These are phyloP conservation scores for Harpagus bidentatus DNA, from an alignment of 2,113 vertebrate species.

Conservation along the genomic window DNA sequence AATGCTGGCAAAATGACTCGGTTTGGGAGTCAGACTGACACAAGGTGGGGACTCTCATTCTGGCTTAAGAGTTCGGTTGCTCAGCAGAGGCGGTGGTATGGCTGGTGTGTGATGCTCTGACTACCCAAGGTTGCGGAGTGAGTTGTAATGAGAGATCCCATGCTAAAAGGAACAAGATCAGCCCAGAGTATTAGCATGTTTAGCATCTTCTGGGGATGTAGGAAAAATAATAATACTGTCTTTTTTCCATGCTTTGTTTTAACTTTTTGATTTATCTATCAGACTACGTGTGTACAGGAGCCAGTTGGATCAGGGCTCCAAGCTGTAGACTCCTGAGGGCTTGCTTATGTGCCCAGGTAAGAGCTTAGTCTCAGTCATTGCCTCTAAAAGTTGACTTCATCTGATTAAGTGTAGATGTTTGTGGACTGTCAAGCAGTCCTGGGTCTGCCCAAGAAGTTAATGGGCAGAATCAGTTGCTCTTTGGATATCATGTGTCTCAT, in stretches of 20 bases:
- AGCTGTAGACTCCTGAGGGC: background rate
- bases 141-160: background rate
- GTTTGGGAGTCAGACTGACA: background rate
- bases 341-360: background rate
- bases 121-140: background rate
- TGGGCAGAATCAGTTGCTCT: background rate
- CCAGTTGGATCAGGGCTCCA: background rate
- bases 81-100: background rate
- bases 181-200: background rate
- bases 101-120: background rate
- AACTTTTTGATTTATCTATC: background rate
- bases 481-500: background rate
- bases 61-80: background rate
- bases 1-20: background rate
- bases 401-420: background rate
- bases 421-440: background rate
- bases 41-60: background rate
- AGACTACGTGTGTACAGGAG: background rate
- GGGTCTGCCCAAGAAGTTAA: no score
- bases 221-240: background rate
- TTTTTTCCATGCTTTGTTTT: background rate
- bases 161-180: background rate
- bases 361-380: background rate
- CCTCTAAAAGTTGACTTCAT: background rate
- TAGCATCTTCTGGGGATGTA: background rate